Evolutionary conservation across 2,113 vertebrate species (phyloP).

Genomic region (Cavia porcellus): DNA sequence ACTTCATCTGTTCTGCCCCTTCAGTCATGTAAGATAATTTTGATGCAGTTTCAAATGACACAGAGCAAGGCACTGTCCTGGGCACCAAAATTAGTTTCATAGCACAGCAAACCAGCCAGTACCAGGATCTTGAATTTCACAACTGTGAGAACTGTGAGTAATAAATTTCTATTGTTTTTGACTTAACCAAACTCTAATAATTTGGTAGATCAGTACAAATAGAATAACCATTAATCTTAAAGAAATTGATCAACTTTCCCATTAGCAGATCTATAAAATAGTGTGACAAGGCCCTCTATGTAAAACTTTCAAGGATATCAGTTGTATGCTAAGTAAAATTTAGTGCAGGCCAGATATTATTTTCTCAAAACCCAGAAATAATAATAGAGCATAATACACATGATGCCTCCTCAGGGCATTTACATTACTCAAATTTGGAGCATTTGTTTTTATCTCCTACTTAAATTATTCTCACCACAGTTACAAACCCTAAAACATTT

Average conservation of each 20-base stretch:
- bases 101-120: neutral
- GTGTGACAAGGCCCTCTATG: neutral
- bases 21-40: neutral
- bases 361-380: neutral
- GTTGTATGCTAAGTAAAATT: neutral
- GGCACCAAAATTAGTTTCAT: neutral
- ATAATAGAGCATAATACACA: neutral
- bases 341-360: neutral
- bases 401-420: neutral
- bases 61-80: neutral
- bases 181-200: neutral
- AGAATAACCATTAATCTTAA: neutral
- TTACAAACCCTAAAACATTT: constrained; percentile 18
- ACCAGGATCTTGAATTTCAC: neutral
- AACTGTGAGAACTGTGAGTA: neutral
- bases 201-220: neutral
- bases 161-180: neutral
- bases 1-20: neutral
- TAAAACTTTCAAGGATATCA: neutral
- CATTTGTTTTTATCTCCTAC: neutral
- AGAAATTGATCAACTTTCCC: neutral
- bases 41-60: neutral
- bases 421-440: constrained; percentile 31
- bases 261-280: neutral
- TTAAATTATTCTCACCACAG: neutral